A percentile compares a stretch with the other conserved stretches of the same genome.
Conservation (phyloP, 2,113 vertebrate species). For the Ailurus styani region DNA sequence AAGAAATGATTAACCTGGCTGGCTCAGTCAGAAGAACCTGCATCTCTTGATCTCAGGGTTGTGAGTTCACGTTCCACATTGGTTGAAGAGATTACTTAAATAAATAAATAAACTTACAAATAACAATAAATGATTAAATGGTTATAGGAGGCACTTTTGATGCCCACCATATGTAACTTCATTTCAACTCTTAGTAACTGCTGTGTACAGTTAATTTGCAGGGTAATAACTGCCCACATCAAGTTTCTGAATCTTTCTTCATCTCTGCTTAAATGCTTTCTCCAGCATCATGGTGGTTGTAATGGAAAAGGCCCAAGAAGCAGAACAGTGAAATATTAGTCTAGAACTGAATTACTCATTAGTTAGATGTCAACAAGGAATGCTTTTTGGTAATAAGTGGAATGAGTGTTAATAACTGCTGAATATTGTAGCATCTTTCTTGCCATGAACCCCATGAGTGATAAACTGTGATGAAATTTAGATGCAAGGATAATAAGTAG, state of each 20-base stretch:
- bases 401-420: not conserved
- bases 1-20: not conserved
- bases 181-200: not conserved
- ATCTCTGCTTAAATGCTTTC: not conserved
- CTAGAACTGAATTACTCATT: not conserved
- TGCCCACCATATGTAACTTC: not conserved
- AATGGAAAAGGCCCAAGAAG: not conserved
- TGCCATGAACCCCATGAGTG: not conserved
- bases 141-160: not conserved
- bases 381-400: not conserved
- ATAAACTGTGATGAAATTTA: not conserved
- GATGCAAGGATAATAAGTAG: not conserved
- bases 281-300: not conserved
- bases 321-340: not conserved
- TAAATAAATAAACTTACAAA: not conserved
- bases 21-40: not conserved
- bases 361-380: not conserved
- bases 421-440: not conserved
- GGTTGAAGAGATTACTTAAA: not conserved
- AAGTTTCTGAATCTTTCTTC: not conserved
- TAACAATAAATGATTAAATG: not conserved
- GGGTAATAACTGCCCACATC: not conserved
- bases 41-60: not conserved
- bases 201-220: not conserved
- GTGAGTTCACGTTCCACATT: not conserved